A percentile compares a stretch with the other conserved stretches of the same genome.
Evolutionary conservation across 1,140 invertebrate species (phyloP).

Genomic region (Nasonia vitripennis): DNA sequence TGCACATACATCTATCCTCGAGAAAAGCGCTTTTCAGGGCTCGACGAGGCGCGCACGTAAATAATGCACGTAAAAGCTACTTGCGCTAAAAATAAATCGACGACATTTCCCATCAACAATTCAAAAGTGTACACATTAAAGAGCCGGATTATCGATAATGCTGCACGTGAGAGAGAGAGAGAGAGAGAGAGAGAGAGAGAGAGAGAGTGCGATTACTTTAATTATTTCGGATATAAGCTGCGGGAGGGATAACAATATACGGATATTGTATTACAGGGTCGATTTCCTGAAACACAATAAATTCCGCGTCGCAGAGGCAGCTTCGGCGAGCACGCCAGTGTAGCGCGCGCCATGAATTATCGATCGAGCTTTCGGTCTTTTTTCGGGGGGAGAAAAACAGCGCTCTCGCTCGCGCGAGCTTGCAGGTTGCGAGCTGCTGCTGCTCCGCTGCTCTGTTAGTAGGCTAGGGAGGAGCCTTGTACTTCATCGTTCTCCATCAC

Average conservation of each 20-base stretch:
- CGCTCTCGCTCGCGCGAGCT: neutral
- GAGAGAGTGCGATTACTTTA: neutral
- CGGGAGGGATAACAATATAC: neutral
- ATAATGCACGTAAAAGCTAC: neutral
- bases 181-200: too few relatives aligned
- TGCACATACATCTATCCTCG: neutral
- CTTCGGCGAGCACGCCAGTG: neutral
- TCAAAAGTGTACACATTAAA: too few relatives aligned
- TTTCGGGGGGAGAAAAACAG: slow-evolving; percentile 29
- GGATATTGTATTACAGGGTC: neutral
- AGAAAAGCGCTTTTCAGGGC: slow-evolving; percentile 14
- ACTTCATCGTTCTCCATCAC: slow-evolving; percentile 5
- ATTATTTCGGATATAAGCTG: neutral
- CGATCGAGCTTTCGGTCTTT: slow-evolving; percentile 38
- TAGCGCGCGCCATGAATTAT: slow-evolving; percentile 36
- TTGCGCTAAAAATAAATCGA: slow-evolving; percentile 29
- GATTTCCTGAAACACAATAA: neutral
- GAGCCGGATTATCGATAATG: neutral
- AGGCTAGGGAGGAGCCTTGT: slow-evolving; percentile 20
- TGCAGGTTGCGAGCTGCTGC: slow-evolving; percentile 1
- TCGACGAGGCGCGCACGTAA: neutral
- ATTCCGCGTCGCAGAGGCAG: slow-evolving; percentile 28
- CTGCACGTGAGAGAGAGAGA: too few relatives aligned
- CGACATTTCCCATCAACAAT: neutral
- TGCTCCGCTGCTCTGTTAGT: slow-evolving; percentile 12